Conservation (phyloP, 2,888 invertebrate genomes). For the Melinaea menophilus region DNA sequence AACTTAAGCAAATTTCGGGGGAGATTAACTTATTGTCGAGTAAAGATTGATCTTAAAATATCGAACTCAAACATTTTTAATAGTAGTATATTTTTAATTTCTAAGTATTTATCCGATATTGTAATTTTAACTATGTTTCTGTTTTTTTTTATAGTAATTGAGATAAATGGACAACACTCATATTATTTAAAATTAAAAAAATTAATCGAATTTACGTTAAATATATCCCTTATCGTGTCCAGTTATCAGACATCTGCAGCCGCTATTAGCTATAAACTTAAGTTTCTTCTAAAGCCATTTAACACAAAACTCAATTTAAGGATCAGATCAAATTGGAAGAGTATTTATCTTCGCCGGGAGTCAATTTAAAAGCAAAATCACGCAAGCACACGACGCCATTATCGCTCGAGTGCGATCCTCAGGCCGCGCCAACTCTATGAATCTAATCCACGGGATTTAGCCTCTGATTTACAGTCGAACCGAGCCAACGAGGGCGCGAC, state of each 20-base stretch:
- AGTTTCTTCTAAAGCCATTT: conserved; percentile 62
- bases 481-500: conserved; percentile 67
- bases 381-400: conserved; percentile 75
- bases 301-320: conserved; percentile 60
- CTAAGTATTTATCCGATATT: too few species aligned
- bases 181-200: too few species aligned
- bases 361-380: conserved; percentile 78
- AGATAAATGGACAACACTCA: too few species aligned
- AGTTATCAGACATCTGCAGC: conserved; percentile 64
- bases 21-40: too few species aligned
- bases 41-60: too few species aligned
- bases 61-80: too few species aligned
- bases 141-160: too few species aligned
- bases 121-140: too few species aligned
- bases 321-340: conserved; percentile 61
- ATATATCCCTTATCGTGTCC: conserved; percentile 39
- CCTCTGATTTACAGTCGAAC: conserved; percentile 76
- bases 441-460: conserved; percentile 78
- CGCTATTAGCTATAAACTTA: conserved; percentile 62
- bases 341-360: conserved; percentile 72
- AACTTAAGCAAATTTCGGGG: too few species aligned
- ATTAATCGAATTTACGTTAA: conserved; percentile 5
- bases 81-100: too few species aligned
- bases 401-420: conserved; percentile 69
- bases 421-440: conserved; percentile 76